Evolutionary conservation across 2,113 vertebrate species (phyloP).

Genomic region (Varanus komodoensis): DNA sequence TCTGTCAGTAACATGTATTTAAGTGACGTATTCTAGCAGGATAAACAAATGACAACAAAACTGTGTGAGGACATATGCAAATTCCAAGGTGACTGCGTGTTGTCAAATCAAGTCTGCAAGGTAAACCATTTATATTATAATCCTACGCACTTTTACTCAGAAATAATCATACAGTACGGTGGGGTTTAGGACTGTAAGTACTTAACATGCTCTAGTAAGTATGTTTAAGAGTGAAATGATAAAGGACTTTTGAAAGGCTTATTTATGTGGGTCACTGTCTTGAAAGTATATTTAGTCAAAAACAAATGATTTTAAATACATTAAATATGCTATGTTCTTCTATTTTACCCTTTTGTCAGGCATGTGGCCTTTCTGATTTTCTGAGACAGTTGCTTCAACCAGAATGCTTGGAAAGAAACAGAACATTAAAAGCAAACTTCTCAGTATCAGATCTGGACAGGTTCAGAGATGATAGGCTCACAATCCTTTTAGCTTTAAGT

Average conservation of each 20-base stretch:
- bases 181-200: background rate
- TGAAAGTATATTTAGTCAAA: slow-evolving; percentile 74
- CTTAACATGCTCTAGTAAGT: background rate
- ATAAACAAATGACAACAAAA: slow-evolving; percentile 61
- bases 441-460: background rate
- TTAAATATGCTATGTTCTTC: slow-evolving; percentile 32
- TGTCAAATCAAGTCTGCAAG: background rate
- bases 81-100: slow-evolving; percentile 55
- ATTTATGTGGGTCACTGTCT: slow-evolving; percentile 50
- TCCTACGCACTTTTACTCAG: background rate
- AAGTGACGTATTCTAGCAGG: slow-evolving; percentile 59
- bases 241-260: slow-evolving; percentile 76
- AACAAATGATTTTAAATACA: slow-evolving; percentile 69
- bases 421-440: background rate
- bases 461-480: background rate
- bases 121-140: background rate
- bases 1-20: slow-evolving; percentile 71
- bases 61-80: slow-evolving; percentile 41
- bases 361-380: accelerated
- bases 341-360: slow-evolving; percentile 43
- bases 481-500: background rate
- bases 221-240: slow-evolving; percentile 50
- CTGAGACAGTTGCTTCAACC: accelerated
- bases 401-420: background rate
- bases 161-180: background rate